phyloP scores from a whole-genome alignment of 1,140 invertebrate genomes.

The Helicoverpa zea region DNA sequence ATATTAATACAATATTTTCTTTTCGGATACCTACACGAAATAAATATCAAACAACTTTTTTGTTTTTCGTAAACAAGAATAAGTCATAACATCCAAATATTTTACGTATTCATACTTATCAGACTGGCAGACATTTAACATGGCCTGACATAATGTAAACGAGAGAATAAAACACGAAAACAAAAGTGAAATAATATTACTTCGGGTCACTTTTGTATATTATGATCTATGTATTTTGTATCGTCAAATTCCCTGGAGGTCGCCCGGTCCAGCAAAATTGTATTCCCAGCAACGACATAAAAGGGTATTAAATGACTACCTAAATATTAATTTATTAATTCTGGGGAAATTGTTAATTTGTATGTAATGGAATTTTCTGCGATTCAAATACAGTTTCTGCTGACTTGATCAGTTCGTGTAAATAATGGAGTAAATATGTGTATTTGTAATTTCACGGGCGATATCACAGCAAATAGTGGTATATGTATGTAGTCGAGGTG shows the following conservation, averaged over 20 bases:
- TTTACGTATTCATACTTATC: conserved; percentile 18
- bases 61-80: conserved; percentile 6
- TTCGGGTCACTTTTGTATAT: background rate
- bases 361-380: too few relatives aligned
- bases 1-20: background rate
- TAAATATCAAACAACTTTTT: background rate
- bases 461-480: too few relatives aligned
- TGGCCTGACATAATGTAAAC: background rate
- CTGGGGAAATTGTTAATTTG: background rate
- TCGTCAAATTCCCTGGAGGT: background rate
- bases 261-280: conserved; percentile 7
- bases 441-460: too few relatives aligned
- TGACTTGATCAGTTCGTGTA: too few relatives aligned
- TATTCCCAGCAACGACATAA: background rate
- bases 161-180: conserved; percentile 22
- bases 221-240: conserved; percentile 17
- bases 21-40: background rate
- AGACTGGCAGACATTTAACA: conserved; percentile 6
- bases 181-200: conserved; percentile 15
- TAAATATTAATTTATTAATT: background rate
- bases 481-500: too few relatives aligned
- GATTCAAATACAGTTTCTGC: too few relatives aligned
- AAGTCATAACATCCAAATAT: background rate
- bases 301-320: background rate
- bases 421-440: too few relatives aligned